phyloP scores from a whole-genome alignment of 2,888 invertebrate genomes.

The Anarsia innoxiella region DNA sequence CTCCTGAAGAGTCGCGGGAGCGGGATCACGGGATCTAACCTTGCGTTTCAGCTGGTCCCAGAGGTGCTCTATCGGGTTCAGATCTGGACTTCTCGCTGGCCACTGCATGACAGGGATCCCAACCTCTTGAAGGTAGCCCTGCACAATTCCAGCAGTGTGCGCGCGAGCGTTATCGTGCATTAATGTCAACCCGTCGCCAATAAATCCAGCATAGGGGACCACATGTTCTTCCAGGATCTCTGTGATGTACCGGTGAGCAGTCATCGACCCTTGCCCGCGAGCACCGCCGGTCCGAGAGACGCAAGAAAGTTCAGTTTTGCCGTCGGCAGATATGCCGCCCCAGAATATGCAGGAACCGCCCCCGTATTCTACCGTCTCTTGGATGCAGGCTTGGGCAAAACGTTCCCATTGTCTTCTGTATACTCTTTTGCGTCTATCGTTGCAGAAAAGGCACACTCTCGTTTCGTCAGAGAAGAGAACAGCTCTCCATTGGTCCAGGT shows the following conservation, averaged over 20 bases:
- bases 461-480: conserved; percentile 15
- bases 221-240: conserved; percentile 15
- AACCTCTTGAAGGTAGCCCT: conserved; percentile 11
- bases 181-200: conserved; percentile 10
- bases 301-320: conserved; percentile 19
- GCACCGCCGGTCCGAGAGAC: conserved; percentile 16
- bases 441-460: conserved; percentile 16
- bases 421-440: conserved; percentile 19
- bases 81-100: conserved; percentile 16
- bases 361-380: conserved; percentile 14
- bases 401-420: conserved; percentile 16
- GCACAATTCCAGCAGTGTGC: conserved; percentile 9
- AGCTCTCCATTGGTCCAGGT: conserved; percentile 14
- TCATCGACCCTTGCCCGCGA: conserved; percentile 14
- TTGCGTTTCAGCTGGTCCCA: conserved; percentile 12
- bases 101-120: conserved; percentile 15
- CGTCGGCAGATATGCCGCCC: conserved; percentile 12
- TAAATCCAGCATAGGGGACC: conserved; percentile 11
- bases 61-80: conserved; percentile 16
- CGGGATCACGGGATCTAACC: conserved; percentile 1
- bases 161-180: conserved; percentile 8
- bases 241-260: no score
- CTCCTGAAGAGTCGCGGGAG: conserved; percentile 1
- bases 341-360: conserved; percentile 12
- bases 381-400: conserved; percentile 14